Conservation (phyloP, 2,797 vertebrate species). For the Halcyon smyrnensis region DNA sequence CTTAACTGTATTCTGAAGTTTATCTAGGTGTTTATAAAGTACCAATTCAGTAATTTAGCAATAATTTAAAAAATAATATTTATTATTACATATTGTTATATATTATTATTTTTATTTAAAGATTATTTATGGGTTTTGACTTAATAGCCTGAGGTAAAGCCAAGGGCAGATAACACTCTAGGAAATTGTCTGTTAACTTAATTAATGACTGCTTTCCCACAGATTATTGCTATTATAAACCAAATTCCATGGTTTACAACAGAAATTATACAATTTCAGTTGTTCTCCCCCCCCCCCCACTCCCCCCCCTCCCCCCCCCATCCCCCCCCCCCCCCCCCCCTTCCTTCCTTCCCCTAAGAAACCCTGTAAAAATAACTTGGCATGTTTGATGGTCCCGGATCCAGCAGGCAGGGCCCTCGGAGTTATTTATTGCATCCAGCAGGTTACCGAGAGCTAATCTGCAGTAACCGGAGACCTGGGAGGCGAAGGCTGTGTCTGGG, state of each 20-base stretch:
- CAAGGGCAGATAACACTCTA: slow-evolving; percentile 26
- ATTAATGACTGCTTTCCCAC: slow-evolving; percentile 38
- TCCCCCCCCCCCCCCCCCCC: too few relatives aligned
- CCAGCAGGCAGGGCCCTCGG: background rate
- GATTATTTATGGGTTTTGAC: background rate
- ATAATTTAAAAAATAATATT: background rate
- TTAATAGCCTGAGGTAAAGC: slow-evolving; percentile 32
- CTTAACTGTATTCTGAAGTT: slow-evolving; percentile 14
- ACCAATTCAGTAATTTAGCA: slow-evolving; percentile 28
- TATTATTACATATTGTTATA: background rate
- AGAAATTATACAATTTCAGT: background rate
- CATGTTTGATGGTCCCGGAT: background rate
- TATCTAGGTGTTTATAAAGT: slow-evolving; percentile 44
- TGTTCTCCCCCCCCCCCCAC: background rate
- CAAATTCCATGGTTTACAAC: slow-evolving; percentile 9
- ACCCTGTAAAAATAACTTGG: slow-evolving; percentile 16
- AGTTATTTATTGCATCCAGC: slow-evolving; percentile 56
- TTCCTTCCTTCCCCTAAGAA: background rate
- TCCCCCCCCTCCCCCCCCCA: background rate
- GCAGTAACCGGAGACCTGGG: background rate
- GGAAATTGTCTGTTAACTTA: slow-evolving; percentile 43
- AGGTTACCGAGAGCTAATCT: slow-evolving; percentile 23
- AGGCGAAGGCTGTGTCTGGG: slow-evolving; percentile 19
- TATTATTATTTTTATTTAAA: too few relatives aligned
- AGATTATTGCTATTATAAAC: slow-evolving; percentile 37